Evolutionary conservation across 2,888 invertebrate species (phyloP).

Genomic region (Apantesis nais): DNA sequence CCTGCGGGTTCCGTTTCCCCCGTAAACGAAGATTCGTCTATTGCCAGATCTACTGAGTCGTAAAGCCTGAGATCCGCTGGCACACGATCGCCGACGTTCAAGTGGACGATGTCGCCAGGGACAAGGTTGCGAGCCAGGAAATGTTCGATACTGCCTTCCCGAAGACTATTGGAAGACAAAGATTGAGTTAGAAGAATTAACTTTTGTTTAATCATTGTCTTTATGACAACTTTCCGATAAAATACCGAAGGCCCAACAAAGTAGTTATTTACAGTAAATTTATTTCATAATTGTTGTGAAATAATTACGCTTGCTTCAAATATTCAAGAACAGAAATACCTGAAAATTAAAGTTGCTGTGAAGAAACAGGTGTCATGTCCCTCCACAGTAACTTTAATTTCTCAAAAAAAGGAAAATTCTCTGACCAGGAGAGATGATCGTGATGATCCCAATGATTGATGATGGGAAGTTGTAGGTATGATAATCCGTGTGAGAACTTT

Average conservation of each 20-base stretch:
- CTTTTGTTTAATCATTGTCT: background rate
- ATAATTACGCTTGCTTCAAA: background rate
- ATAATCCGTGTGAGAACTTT: no score
- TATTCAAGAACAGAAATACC: background rate
- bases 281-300: background rate
- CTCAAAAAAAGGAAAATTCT: no score
- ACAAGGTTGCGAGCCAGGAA: conserved; percentile 98
- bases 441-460: no score
- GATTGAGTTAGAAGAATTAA: background rate
- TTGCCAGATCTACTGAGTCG: conserved; percentile 95
- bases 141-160: conserved; percentile 94
- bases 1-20: conserved; percentile 98
- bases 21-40: conserved; percentile 99
- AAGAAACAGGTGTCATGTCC: no score
- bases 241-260: background rate
- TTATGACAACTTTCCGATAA: background rate
- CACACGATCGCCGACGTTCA: conserved; percentile 97
- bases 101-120: conserved; percentile 97
- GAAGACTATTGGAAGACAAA: conserved; percentile 85
- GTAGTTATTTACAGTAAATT: background rate
- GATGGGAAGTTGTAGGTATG: no score
- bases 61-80: conserved; percentile 98
- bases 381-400: no score
- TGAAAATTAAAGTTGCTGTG: background rate
- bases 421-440: no score